These are phyloP conservation scores for Nycticryphes semicollaris DNA, from an alignment of 2,113 vertebrate species.

Conservation along the genomic window DNA sequence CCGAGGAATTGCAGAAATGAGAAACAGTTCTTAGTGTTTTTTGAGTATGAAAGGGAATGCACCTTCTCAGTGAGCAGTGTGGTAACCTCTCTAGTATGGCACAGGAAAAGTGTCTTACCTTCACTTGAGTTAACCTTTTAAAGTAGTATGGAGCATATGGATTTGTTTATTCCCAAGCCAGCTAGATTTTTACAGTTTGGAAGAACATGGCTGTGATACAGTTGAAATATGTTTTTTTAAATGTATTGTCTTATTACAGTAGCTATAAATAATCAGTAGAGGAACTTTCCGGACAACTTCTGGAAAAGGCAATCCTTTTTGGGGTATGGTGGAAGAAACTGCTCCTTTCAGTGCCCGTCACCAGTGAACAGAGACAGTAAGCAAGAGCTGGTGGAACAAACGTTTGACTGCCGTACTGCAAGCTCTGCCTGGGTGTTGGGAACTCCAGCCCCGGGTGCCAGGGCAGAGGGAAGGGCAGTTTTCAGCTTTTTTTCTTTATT, in stretches of 20 bases:
- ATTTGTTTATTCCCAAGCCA: constrained; percentile 39
- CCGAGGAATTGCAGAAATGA: constrained; percentile 16
- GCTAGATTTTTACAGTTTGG: constrained; percentile 55
- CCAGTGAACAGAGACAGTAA: background rate
- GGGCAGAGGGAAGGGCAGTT: background rate
- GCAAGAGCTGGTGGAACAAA: background rate
- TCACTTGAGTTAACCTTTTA: constrained; percentile 35
- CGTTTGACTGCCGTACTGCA: background rate
- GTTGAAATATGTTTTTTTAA: constrained; percentile 55
- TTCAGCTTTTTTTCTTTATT: background rate
- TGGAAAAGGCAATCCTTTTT: background rate
- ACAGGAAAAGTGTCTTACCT: background rate
- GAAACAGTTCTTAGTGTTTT: constrained; percentile 1
- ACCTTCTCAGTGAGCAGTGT: constrained; percentile 36
- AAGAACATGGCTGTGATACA: constrained; percentile 67
- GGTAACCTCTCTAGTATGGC: constrained; percentile 11
- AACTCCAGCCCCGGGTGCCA: background rate
- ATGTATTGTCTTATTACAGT: constrained; percentile 56
- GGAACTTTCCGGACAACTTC: background rate
- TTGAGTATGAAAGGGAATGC: constrained; percentile 31
- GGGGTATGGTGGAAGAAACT: background rate
- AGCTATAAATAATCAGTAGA: background rate
- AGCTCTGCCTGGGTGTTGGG: background rate
- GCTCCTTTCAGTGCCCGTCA: background rate
- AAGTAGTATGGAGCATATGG: constrained; percentile 1